Conservation (phyloP, 2,113 vertebrate species). For the Tichodroma muraria region DNA sequence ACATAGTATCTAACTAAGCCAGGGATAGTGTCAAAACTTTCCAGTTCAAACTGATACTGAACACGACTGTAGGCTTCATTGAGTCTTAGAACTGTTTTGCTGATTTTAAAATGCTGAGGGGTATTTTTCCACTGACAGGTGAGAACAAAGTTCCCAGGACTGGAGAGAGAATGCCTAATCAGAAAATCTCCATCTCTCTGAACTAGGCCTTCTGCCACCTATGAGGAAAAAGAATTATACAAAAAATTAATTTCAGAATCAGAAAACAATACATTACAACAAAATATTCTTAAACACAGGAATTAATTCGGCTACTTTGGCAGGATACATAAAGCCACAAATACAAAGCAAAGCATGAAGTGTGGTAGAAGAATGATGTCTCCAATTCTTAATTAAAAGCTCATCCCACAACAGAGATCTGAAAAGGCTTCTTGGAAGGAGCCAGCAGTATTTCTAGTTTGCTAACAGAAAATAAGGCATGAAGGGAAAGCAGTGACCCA, state of each 20-base stretch:
- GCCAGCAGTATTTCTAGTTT: neutral
- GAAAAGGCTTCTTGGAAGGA: neutral
- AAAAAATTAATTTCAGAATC: neutral
- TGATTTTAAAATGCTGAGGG: conserved; percentile 96
- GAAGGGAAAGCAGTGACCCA: neutral
- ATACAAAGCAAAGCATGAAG: neutral
- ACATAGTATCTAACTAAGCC: conserved; percentile 91
- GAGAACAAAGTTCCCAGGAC: conserved; percentile 91
- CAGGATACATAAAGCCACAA: neutral
- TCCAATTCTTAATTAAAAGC: neutral
- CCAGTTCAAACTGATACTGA: conserved; percentile 89
- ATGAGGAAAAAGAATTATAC: conserved; percentile 11
- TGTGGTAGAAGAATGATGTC: neutral
- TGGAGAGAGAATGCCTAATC: conserved; percentile 91
- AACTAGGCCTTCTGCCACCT: conserved; percentile 89
- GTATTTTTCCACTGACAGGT: conserved; percentile 93
- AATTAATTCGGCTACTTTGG: neutral
- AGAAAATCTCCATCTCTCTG: conserved; percentile 95
- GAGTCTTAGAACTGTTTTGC: conserved; percentile 80
- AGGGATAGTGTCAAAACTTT: conserved; percentile 90
- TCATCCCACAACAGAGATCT: neutral
- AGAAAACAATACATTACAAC: neutral
- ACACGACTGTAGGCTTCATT: conserved; percentile 90
- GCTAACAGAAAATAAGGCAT: neutral
- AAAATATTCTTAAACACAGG: neutral